Evolutionary conservation across 2,888 invertebrate genomes (phyloP).

Genomic region (Drosophila affinis): DNA sequence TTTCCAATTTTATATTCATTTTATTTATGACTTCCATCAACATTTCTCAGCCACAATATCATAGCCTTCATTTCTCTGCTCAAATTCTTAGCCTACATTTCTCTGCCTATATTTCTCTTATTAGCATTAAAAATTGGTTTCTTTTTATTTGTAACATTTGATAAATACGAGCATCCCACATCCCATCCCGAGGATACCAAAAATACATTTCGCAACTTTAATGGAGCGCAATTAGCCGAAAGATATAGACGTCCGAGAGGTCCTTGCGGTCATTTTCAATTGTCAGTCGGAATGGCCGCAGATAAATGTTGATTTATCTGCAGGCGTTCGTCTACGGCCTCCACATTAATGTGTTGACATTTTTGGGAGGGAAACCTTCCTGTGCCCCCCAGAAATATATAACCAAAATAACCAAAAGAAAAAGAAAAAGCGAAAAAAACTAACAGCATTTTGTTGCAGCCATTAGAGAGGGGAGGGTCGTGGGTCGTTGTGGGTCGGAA

Average conservation of each 20-base stretch:
- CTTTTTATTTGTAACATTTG: neutral
- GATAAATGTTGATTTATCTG: slow-evolving; percentile 75
- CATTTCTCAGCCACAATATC: neutral
- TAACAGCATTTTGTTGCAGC: slow-evolving; percentile 44
- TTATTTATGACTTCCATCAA: neutral
- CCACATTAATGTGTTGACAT: slow-evolving; percentile 75
- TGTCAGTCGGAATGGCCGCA: slow-evolving; percentile 60
- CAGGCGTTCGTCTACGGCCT: slow-evolving; percentile 29
- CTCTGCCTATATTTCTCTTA: neutral
- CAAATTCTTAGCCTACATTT: neutral
- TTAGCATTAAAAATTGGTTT: slow-evolving; percentile 2
- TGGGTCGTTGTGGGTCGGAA: slow-evolving; percentile 2
- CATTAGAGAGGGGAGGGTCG: slow-evolving; percentile 39
- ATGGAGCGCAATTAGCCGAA: slow-evolving; percentile 29
- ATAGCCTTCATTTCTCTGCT: no score
- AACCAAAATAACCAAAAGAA: slow-evolving; percentile 20
- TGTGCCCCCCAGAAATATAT: slow-evolving; percentile 23
- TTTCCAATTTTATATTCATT: neutral
- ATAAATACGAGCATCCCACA: slow-evolving; percentile 5
- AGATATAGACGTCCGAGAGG: slow-evolving; percentile 3
- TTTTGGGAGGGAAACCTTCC: slow-evolving; percentile 34
- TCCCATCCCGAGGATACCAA: neutral
- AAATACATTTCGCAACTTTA: slow-evolving; percentile 24
- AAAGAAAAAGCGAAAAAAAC: slow-evolving; percentile 52
- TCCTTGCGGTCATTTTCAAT: slow-evolving; percentile 64